Conservation (phyloP, 2,113 vertebrate genomes). For the Neolamprologus brichardi region DNA sequence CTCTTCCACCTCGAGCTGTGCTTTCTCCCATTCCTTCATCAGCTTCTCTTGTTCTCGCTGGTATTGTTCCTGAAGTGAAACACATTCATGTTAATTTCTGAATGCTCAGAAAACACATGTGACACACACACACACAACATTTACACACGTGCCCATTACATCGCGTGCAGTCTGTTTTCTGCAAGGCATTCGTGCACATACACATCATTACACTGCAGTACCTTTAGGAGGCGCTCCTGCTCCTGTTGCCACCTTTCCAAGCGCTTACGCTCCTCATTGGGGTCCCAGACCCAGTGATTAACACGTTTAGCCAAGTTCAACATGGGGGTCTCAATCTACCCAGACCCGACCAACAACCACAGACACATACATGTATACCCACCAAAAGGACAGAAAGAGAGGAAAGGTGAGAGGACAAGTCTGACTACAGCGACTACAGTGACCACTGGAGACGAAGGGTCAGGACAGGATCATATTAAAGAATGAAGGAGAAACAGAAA, state of each 20-base stretch:
- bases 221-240: conserved; percentile 95
- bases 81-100: neutral
- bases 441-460: conserved; percentile 51
- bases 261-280: conserved; percentile 90
- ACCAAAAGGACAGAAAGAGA: conserved; percentile 59
- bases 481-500: conserved; percentile 38
- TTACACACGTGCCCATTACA: neutral
- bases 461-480: conserved; percentile 47
- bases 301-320: conserved; percentile 82
- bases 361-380: conserved; percentile 22
- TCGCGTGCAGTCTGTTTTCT: neutral
- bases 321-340: conserved; percentile 77
- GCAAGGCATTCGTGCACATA: neutral
- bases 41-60: conserved; percentile 91
- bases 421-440: conserved; percentile 38
- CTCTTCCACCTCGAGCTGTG: conserved; percentile 92
- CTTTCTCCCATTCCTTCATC: conserved; percentile 95
- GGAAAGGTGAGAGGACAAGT: conserved; percentile 64
- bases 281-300: conserved; percentile 96
- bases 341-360: conserved; percentile 25
- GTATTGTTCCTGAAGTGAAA: conserved; percentile 82
- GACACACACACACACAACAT: neutral
- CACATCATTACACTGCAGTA: conserved; percentile 56
- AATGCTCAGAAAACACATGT: neutral
- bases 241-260: conserved; percentile 96